Conservation (phyloP, 2,113 vertebrate genomes). For the Xenotilapia longispinis region DNA sequence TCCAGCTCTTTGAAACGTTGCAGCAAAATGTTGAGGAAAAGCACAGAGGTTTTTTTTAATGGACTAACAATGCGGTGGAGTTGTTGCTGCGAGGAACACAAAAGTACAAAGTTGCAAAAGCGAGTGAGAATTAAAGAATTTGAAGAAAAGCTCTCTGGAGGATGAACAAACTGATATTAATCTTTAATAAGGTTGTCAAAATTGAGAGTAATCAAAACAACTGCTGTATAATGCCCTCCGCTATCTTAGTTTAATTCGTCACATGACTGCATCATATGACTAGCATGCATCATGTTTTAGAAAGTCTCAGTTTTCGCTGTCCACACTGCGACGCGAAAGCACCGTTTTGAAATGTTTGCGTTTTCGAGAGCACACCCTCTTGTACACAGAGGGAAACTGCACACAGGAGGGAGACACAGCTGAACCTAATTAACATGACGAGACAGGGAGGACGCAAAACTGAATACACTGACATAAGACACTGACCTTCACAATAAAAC, state of each 20-base stretch:
- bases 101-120: background rate
- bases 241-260: background rate
- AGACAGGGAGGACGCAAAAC: background rate
- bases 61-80: background rate
- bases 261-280: rapidly evolving
- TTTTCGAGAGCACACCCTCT: background rate
- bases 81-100: rapidly evolving
- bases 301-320: rapidly evolving
- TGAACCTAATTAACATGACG: rapidly evolving
- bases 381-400: background rate
- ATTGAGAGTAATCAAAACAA: background rate
- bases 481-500: background rate
- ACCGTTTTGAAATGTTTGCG: rapidly evolving
- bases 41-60: background rate
- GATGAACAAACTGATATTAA: background rate
- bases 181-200: rapidly evolving
- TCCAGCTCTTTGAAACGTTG: rapidly evolving
- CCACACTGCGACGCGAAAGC: rapidly evolving
- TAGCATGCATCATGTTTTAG: background rate
- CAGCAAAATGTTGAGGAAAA: background rate
- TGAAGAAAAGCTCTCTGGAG: background rate
- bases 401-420: background rate
- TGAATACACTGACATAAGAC: background rate
- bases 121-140: background rate
- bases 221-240: rapidly evolving